Evolutionary conservation across 1,140 invertebrate species (phyloP), one percentile per base, ranked within the genome.

Genomic region (Conus betulinus): DNA sequence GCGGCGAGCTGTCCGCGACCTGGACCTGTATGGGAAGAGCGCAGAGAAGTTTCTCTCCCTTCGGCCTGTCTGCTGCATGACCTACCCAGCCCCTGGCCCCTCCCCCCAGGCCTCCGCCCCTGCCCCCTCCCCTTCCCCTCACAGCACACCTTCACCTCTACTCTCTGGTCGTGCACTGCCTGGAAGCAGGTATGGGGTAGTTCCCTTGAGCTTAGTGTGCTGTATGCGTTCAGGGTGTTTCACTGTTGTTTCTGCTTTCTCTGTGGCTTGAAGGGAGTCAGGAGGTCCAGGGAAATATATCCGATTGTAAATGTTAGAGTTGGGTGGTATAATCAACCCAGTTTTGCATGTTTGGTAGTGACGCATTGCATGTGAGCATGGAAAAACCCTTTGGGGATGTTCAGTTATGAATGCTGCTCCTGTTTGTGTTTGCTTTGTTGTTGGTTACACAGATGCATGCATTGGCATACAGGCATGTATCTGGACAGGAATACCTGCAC

Each of bases 1-100:
- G 94, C 95, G 97, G 78, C 96, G 97, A 67, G 96, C 97, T 91
- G 96, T 98, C 78, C 96, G 97, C 23, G 97, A 98, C 95, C 96
- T 97, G 0, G 98, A 98, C 93, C 96, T 97, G 90, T 97, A 97
- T 87, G 97, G n/a, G 90, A 94, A 95, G 90, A 94, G 95, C 76
- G 97, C 98, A 0, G 97, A 98, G 91, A 97, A 97, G 93, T 98
- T 99, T 93, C 95, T 99, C 10, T 97, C 97, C 0, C 96, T 99
- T 2, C 96, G 97, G 51, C 98, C 98, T 15, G 90, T 94, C 27
- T 96, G 95, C 76, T 96, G 95, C 91, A 91, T 93, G 87, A 91
- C 88, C 11, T 90, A 90, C 57, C 87, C 84, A 23, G 63, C 83
- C 63, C 83, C 84, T 25, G 15, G 11, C 52, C 55, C 87, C 87